Evolutionary conservation across 2,888 invertebrate genomes (phyloP).

Genomic region (Ditula angustiorana): DNA sequence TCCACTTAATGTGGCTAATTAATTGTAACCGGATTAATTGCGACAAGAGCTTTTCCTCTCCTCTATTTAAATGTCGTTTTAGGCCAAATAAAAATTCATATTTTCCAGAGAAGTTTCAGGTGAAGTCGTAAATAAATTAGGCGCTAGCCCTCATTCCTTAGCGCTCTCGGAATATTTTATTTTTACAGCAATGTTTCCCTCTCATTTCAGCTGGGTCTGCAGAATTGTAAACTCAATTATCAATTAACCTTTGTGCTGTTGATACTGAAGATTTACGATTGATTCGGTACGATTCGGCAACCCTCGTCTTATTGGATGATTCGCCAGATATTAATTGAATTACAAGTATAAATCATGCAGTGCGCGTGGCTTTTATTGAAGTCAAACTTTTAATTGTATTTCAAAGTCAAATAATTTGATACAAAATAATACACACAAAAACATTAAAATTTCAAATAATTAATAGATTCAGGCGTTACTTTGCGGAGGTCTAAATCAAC

Average conservation of each 20-base stretch:
- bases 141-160: slow-evolving; percentile 8
- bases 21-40: slow-evolving; percentile 60
- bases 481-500: too few species aligned
- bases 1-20: slow-evolving; percentile 59
- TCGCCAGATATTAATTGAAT: slow-evolving; percentile 8
- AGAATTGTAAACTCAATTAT: slow-evolving; percentile 29
- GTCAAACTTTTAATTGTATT: too few species aligned
- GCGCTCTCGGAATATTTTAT: slow-evolving; percentile 19
- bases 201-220: slow-evolving; percentile 9
- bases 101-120: slow-evolving; percentile 27
- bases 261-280: slow-evolving; percentile 18
- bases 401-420: too few species aligned
- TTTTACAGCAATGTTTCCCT: slow-evolving; percentile 14
- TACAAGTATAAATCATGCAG: not conserved
- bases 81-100: slow-evolving; percentile 31
- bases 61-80: slow-evolving; percentile 45
- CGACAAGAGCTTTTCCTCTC: slow-evolving; percentile 50
- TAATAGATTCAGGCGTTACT: too few species aligned
- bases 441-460: too few species aligned
- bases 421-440: too few species aligned
- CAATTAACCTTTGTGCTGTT: slow-evolving; percentile 23
- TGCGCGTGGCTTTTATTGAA: too few species aligned
- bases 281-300: not conserved
- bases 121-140: slow-evolving; percentile 37
- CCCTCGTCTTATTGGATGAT: slow-evolving; percentile 7